Evolutionary conservation across 2,888 invertebrate genomes (phyloP).

Genomic region (Troides oblongomaculatus): DNA sequence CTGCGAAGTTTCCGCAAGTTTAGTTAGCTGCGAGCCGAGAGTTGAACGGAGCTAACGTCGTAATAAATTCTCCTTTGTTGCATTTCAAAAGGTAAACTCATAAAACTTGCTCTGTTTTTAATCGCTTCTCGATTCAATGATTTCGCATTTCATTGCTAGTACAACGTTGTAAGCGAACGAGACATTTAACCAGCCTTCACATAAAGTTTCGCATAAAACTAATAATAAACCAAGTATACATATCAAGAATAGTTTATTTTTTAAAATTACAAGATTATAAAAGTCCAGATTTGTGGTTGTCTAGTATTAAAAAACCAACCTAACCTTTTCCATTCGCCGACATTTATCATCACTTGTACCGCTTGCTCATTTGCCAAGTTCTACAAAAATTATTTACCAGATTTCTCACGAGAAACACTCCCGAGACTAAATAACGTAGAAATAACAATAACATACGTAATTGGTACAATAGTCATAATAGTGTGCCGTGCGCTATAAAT

Average conservation of each 20-base stretch:
- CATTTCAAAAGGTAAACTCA: constrained; percentile 31
- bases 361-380: neutral
- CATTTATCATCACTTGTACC: neutral
- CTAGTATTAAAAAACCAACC: too few species aligned
- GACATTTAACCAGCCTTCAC: neutral
- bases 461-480: neutral
- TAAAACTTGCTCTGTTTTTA: constrained; percentile 31
- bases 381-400: neutral
- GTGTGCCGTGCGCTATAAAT: constrained; percentile 5
- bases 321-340: too few species aligned
- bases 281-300: too few species aligned
- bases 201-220: neutral
- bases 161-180: constrained; percentile 4
- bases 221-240: too few species aligned
- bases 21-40: constrained; percentile 27
- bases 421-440: neutral
- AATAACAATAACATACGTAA: neutral
- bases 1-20: constrained; percentile 50
- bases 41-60: constrained; percentile 28
- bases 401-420: neutral
- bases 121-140: constrained; percentile 28
- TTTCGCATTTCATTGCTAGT: constrained; percentile 22
- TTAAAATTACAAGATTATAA: too few species aligned
- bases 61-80: constrained; percentile 32
- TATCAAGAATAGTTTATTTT: too few species aligned